Percentiles rank a stretch among this genome's conserved stretches.
phyloP scores from a whole-genome alignment of 2,888 invertebrate species.

The Carcina quercana region DNA sequence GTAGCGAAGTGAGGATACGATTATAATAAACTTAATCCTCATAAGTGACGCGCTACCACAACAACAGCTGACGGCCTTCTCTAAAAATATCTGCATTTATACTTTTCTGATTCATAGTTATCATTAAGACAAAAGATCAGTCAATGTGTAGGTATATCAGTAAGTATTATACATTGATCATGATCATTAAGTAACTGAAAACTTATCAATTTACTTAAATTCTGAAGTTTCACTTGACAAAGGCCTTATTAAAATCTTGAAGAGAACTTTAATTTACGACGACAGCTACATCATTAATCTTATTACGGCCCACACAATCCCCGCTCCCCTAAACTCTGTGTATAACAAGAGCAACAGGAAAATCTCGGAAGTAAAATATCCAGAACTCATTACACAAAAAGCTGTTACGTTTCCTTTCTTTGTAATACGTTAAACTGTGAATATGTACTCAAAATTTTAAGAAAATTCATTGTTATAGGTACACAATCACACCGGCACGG shows the following conservation, averaged over 20 bases:
- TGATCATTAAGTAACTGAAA: too few relatives aligned
- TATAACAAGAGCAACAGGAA: conserved; percentile 28
- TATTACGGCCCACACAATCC: conserved; percentile 35
- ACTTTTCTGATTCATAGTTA: too few relatives aligned
- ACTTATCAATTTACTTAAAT: conserved; percentile 55
- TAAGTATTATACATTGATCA: too few relatives aligned
- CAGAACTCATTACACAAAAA: conserved; percentile 2
- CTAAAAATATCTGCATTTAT: too few relatives aligned
- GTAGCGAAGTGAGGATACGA: conserved; percentile 59
- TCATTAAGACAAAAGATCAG: too few relatives aligned
- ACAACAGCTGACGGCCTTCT: conserved; percentile 12
- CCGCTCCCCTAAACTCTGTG: conserved; percentile 27
- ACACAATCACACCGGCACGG: too few relatives aligned
- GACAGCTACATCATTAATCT: conserved; percentile 62
- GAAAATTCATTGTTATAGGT: too few relatives aligned
- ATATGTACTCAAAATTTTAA: too few relatives aligned
- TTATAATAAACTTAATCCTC: conserved; percentile 50
- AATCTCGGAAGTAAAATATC: conserved; percentile 27
- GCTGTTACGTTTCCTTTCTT: too few relatives aligned
- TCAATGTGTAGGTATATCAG: too few relatives aligned
- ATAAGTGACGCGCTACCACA: conserved; percentile 22
- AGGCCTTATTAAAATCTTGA: conserved; percentile 60
- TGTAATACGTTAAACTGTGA: too few relatives aligned
- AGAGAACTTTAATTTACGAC: conserved; percentile 57
- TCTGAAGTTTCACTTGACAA: conserved; percentile 47